Conservation (phyloP, 2,113 vertebrate species). For the Vulpes lagopus region DNA sequence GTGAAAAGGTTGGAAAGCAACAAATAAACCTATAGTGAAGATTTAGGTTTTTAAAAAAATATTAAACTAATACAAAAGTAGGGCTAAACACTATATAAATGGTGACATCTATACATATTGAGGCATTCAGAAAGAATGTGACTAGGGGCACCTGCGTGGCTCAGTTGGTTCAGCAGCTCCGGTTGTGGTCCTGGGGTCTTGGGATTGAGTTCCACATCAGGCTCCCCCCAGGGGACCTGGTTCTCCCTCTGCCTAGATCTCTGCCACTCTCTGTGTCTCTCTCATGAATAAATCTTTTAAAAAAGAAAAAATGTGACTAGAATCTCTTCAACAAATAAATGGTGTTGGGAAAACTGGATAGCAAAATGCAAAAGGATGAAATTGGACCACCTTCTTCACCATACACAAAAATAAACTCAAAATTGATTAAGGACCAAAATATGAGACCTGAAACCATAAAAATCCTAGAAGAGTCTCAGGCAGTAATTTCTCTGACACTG, state of each 20-base stretch:
- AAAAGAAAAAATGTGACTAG: neutral
- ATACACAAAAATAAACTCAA: neutral
- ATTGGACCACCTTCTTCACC: neutral
- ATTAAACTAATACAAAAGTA: slow-evolving; percentile 54
- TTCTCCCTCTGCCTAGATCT: too few relatives aligned
- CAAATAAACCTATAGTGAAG: neutral
- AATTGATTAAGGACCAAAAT: neutral
- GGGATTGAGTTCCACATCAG: too few relatives aligned
- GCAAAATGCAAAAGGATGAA: neutral
- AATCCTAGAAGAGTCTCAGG: neutral
- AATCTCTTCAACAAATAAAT: neutral
- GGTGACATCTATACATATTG: neutral
- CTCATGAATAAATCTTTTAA: too few relatives aligned
- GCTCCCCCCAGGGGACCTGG: too few relatives aligned
- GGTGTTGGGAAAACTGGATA: neutral
- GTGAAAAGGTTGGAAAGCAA: slow-evolving; percentile 37
- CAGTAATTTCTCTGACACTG: neutral
- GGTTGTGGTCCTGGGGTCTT: too few relatives aligned
- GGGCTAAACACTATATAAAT: slow-evolving; percentile 44
- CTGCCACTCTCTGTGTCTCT: too few relatives aligned
- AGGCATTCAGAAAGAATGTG: neutral
- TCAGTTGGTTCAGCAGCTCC: too few relatives aligned
- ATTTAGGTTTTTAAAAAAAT: neutral
- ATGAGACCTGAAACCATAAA: neutral
- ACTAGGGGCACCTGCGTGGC: neutral